phyloP scores from a whole-genome alignment of 2,797 vertebrate genomes.

The Nannoperca australis region DNA sequence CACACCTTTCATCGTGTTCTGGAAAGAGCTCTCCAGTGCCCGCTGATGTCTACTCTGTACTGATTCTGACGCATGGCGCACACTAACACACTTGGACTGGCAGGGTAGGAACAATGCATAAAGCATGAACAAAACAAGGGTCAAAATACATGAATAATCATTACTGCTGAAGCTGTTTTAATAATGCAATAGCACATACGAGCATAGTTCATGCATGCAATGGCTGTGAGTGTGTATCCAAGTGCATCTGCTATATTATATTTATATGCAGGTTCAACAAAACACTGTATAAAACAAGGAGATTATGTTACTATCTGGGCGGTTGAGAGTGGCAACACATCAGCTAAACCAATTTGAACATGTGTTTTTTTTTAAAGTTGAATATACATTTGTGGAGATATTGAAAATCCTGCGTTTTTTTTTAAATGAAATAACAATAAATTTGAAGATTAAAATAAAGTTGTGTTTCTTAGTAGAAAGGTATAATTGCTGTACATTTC shows the following conservation, averaged over 20 bases:
- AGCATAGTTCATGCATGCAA: too few relatives aligned
- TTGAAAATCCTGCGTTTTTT: not conserved
- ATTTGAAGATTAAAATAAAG: not conserved
- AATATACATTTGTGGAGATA: not conserved
- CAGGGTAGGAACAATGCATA: not conserved
- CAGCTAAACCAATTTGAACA: not conserved
- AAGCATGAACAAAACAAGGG: not conserved
- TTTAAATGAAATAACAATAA: not conserved
- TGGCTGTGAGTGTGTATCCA: not conserved
- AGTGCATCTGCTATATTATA: not conserved
- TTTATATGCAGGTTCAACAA: not conserved
- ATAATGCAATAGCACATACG: not conserved
- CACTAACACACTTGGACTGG: not conserved
- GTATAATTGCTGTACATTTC: not conserved
- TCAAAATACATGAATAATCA: not conserved
- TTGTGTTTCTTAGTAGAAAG: not conserved
- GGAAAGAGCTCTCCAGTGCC: not conserved
- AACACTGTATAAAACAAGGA: not conserved
- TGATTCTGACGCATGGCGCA: not conserved
- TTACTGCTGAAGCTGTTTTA: not conserved
- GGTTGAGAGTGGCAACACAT: not conserved
- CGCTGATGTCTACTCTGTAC: not conserved
- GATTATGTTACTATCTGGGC: not conserved
- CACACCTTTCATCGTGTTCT: conserved; percentile 15
- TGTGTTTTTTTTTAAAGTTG: not conserved